Evolutionary conservation across 2,797 vertebrate genomes (phyloP).

Genomic region (Gymnoscopelus braueri): DNA sequence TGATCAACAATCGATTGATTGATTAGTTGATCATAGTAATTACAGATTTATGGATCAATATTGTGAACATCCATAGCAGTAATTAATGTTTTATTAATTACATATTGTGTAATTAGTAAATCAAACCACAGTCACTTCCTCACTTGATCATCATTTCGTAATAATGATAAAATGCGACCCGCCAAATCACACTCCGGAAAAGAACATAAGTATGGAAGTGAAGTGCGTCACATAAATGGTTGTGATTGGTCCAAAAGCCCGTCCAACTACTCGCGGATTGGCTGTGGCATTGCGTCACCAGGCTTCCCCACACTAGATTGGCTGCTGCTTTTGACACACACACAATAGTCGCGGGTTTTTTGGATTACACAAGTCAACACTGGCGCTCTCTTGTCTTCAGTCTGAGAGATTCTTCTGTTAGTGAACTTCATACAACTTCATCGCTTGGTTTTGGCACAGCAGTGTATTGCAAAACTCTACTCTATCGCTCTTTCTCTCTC

Average conservation of each 20-base stretch:
- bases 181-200: slow-evolving; percentile 42
- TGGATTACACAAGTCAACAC: slow-evolving; percentile 2
- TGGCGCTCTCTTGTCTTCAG: slow-evolving; percentile 62
- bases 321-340: background rate
- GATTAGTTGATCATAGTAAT: too few relatives aligned
- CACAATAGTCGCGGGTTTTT: slow-evolving; percentile 3
- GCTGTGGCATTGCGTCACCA: slow-evolving; percentile 16
- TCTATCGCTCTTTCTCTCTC: too few relatives aligned
- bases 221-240: rapidly evolving
- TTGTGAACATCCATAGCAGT: too few relatives aligned
- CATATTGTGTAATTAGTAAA: too few relatives aligned
- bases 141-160: too few relatives aligned
- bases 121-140: too few relatives aligned
- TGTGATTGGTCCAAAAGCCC: slow-evolving; percentile 49
- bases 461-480: background rate
- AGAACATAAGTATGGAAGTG: background rate
- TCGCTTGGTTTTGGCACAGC: background rate
- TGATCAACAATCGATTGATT: too few relatives aligned
- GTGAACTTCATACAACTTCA: too few relatives aligned
- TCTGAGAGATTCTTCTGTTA: slow-evolving; percentile 49
- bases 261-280: slow-evolving; percentile 49
- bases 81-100: too few relatives aligned
- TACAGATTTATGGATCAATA: too few relatives aligned
- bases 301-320: too few relatives aligned
- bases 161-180: slow-evolving; percentile 33